These are phyloP conservation scores for Paracentrotus lividus DNA, from an alignment of 53 echinoderm and acorn worm genomes.

Conservation along the genomic window DNA sequence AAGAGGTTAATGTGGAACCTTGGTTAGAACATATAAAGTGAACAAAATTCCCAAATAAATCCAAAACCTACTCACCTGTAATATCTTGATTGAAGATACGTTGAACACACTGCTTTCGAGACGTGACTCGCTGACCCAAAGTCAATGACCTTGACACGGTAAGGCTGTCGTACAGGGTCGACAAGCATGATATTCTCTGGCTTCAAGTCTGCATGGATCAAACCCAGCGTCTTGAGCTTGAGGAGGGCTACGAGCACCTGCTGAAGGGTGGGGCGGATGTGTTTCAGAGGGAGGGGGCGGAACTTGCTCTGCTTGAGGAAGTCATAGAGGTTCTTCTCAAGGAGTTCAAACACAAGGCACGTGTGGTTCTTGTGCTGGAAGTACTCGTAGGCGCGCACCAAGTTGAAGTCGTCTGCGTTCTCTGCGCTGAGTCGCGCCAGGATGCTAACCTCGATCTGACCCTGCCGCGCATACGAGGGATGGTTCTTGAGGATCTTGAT, in stretches of 20 bases:
- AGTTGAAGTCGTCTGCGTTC: conserved; percentile 97
- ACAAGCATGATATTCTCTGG: conserved; percentile 99
- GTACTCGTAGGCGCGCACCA: conserved; percentile 98
- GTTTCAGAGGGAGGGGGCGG: conserved; percentile 94
- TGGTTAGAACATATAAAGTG: too few relatives aligned
- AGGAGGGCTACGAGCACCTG: conserved; percentile 96
- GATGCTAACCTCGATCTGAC: conserved; percentile 98
- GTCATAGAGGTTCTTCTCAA: conserved; percentile 98
- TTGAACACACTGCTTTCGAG: conserved; percentile 98
- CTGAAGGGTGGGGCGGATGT: conserved; percentile 97
- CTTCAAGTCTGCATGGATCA: conserved; percentile 98
- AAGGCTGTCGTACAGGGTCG: conserved; percentile 95
- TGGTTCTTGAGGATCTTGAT: conserved; percentile 99
- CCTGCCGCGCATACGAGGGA: conserved; percentile 97
- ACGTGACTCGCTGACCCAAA: conserved; percentile 99
- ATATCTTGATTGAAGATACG: conserved; percentile 96
- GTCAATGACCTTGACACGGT: conserved; percentile 98
- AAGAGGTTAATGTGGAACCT: too few relatives aligned
- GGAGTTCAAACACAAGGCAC: conserved; percentile 96
- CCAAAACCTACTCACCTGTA: conserved; percentile 82
- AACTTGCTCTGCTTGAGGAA: conserved; percentile 99
- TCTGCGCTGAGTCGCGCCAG: conserved; percentile 94
- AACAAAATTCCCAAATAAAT: too few relatives aligned
- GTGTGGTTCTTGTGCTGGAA: conserved; percentile 99
- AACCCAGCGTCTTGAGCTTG: conserved; percentile 93